Conservation (phyloP, 2,888 invertebrate genomes). For the Magallana nippona region DNA sequence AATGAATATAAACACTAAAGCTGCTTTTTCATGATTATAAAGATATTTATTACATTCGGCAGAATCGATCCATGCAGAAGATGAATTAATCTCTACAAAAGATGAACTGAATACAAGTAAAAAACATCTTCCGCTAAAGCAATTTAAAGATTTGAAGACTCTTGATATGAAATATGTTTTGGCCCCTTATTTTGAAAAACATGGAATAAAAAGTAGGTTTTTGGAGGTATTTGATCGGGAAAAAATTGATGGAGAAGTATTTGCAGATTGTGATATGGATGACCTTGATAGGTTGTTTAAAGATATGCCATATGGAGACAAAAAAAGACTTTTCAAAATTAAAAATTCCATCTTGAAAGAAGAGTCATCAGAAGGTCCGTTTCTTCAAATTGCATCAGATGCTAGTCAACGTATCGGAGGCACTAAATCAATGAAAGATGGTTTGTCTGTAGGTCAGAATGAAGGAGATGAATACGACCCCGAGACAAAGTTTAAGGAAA, state of each 20-base stretch:
- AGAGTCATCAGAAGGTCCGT: constrained; percentile 4
- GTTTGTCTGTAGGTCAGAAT: not conserved
- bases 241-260: constrained; percentile 46
- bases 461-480: not conserved
- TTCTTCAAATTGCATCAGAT: not conserved
- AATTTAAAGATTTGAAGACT: not conserved
- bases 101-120: not conserved
- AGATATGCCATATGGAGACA: constrained; percentile 44
- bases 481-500: constrained; percentile 37
- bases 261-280: constrained; percentile 26
- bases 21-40: too few relatives aligned
- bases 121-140: not conserved
- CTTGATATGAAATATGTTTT: not conserved
- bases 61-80: not conserved
- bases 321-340: constrained; percentile 25
- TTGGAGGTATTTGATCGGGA: constrained; percentile 39
- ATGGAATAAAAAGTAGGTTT: not conserved
- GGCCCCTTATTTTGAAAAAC: not conserved
- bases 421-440: not conserved
- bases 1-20: too few relatives aligned
- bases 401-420: not conserved
- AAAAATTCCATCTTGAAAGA: constrained; percentile 34
- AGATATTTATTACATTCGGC: not conserved
- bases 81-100: not conserved
- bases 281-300: constrained; percentile 44